Conservation (phyloP, 2,797 vertebrate species). For the Lepus townsendii region DNA sequence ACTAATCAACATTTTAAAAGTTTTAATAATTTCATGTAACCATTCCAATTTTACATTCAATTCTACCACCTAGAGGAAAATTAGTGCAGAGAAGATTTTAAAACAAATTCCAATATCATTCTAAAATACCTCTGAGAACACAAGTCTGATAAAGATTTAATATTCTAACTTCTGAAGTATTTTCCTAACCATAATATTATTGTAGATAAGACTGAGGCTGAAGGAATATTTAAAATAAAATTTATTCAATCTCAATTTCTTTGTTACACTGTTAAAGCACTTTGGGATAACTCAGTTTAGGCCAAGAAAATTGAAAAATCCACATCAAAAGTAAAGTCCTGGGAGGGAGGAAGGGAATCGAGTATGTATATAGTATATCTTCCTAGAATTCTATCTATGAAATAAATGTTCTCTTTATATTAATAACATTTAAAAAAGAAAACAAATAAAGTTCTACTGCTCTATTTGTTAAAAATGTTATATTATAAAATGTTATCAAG, state of each 20-base stretch:
- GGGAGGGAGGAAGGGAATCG: no score
- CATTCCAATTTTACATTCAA: slow-evolving; percentile 65
- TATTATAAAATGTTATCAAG: slow-evolving; percentile 24
- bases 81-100: slow-evolving; percentile 41
- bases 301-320: slow-evolving; percentile 36
- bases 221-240: slow-evolving; percentile 63
- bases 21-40: slow-evolving; percentile 47
- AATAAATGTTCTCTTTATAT: no score
- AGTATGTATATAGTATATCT: no score
- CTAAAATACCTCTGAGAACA: slow-evolving; percentile 25
- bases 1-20: slow-evolving; percentile 55
- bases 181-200: not conserved
- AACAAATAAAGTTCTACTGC: no score
- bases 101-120: slow-evolving; percentile 26
- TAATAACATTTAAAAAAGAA: no score
- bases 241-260: slow-evolving; percentile 30
- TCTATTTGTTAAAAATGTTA: slow-evolving; percentile 26
- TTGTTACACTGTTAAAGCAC: not conserved
- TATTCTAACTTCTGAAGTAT: slow-evolving; percentile 11
- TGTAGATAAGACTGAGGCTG: not conserved
- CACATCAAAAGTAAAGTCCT: not conserved
- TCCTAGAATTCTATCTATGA: no score
- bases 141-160: slow-evolving; percentile 42
- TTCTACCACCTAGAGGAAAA: slow-evolving; percentile 48
- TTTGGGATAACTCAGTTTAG: slow-evolving; percentile 61